Base-by-base conservation (phyloP, 2,888 invertebrate species). In the Griposia aprilina region DNA sequence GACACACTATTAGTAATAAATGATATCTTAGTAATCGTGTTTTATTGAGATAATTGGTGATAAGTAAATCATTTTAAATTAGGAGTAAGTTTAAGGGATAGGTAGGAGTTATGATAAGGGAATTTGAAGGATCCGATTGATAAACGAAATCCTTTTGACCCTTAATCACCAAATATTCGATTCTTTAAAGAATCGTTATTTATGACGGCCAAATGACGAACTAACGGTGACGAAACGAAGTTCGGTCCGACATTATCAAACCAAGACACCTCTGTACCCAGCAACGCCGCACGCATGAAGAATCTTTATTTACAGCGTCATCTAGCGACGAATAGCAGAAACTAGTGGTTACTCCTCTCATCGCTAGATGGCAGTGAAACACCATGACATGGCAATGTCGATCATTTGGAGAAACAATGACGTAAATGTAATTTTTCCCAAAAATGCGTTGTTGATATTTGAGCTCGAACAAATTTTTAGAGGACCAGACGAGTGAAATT, bases 1-100 rank as follows among this genome's bases (percentile, higher is more conserved):
- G 67, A 8, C 74, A 77, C 15, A 71, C 78, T 71, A 68, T 86
- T 41, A 63, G 59, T 30, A 84, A 83, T 86, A 82, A 81, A 85
- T 81, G 36, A 84, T 75, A 55, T n/a, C 1, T 57, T 41, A 41
- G 36, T 20, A 36, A 17, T 48, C 6, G n/a, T 59, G 83, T 79
- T 78, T 85, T 73, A 66, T 72, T 83, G 8, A 26, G n/a, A 52
- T n/a, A 26, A 50, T 17, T 23, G 15, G 15, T 15, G 23, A 17
- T 48, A 70, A 52, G 50, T 17, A 52, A 52, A 70, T n/a, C 8
- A 23, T 36, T 23, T 17, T 30, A 4, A 20, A 0, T 10, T 13
- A 67, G 26, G 20, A 26, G 26, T 48, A 62, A 30, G 6, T 36
- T 36, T 36, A 36, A 13, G 20, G 36, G 36, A 36, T 36, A 30